Base-by-base conservation (phyloP, 2,888 invertebrate species). In the Oxycera nigricornis region DNA sequence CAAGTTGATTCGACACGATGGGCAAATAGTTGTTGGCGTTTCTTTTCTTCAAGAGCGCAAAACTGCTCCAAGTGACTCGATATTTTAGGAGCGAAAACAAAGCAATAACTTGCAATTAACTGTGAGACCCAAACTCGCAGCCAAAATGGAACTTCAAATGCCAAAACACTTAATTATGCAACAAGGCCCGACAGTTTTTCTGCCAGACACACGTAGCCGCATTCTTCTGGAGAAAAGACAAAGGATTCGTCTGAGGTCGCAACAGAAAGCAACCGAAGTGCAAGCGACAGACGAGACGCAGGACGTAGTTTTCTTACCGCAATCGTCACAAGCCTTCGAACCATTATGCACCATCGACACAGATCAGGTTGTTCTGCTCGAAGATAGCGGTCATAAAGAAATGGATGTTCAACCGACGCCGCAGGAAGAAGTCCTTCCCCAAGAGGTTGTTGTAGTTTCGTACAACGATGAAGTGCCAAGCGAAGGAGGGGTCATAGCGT, bases 131-230 rank as follows among this genome's bases (percentile, higher is more conserved):
- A n/a, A n/a, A n/a, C n/a, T n/a, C n/a, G n/a, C n/a, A 9, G 28
- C 57, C 61, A 3, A 61, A 61, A 61, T 61, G 61, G 41, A 65
- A 65, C 41, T 65, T 22, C 41, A 65, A 41, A 39, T 65, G 65
- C 41, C 65, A 65, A 65, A 65, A 11, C 65, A 65, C 20, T 20
- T 22, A 30, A n/a, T 39, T 2, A 11, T 65, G 2, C 14, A 28
- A 6, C 24, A 57, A 24, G 57, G 22, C 2, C 26, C 24, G 24
- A 26, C 57, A n/a, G 2, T 39, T 9, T 41, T 65, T 17, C 35
- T 46, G 46, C 46, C 41, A 7, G 65, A 65, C 3, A 24, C 24
- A 26, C 39, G 65, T 3, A 46, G 46, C 17, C 46, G 46, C 3
- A 14, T 17, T 7, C 46, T n/a, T 46, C 14, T 17, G 3, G 46